Conservation (phyloP, 2,113 vertebrate genomes). For the Carlito syrichta region DNA sequence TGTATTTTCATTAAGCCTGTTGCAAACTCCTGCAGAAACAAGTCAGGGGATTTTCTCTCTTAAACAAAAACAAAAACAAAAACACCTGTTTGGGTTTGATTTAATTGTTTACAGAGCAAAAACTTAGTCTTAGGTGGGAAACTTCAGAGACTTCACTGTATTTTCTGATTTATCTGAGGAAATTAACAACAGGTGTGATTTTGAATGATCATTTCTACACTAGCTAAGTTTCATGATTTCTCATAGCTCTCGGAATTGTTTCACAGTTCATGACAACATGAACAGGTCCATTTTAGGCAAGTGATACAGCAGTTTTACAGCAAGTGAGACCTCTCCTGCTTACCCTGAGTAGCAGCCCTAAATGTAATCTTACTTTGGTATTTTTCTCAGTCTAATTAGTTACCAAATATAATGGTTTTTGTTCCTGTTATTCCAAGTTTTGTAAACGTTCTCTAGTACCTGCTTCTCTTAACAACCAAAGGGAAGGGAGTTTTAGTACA, state of each 20-base stretch:
- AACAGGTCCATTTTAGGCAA: background rate
- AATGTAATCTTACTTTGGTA: background rate
- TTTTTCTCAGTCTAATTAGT: background rate
- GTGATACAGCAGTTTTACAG: background rate
- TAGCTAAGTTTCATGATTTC: background rate
- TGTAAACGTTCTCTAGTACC: background rate
- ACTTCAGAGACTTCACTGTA: background rate
- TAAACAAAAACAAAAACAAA: background rate
- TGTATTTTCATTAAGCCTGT: background rate
- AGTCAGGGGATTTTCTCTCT: background rate
- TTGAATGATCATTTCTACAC: background rate
- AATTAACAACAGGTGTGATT: background rate
- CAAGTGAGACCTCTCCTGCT: background rate
- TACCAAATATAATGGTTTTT: background rate
- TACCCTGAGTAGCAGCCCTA: background rate
- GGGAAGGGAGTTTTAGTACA: background rate
- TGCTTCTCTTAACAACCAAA: background rate
- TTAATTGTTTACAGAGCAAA: background rate
- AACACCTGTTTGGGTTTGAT: background rate
- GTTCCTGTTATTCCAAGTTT: background rate
- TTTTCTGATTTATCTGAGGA: background rate
- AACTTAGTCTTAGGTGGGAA: background rate
- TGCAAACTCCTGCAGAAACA: background rate
- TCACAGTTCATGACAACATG: background rate
- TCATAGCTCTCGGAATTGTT: background rate